Conservation (phyloP, 2,888 invertebrate genomes). For the Pocota personata region DNA sequence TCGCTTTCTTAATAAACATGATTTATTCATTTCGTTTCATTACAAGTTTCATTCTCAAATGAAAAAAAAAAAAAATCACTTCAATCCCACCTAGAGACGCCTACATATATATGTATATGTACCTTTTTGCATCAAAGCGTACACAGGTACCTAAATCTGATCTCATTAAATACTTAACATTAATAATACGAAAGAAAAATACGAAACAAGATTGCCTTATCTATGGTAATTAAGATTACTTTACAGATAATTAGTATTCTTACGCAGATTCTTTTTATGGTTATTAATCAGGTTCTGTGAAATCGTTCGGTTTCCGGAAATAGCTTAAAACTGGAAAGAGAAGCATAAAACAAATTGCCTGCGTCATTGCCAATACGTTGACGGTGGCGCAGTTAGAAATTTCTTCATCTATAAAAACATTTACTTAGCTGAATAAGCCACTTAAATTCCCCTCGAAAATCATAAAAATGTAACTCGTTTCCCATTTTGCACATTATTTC, state of each 20-base stretch:
- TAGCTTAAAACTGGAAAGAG: not conserved
- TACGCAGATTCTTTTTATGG: not conserved
- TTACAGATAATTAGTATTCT: slow-evolving; percentile 6
- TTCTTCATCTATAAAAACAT: not conserved
- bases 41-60: not conserved
- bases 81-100: not conserved
- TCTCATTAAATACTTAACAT: not conserved
- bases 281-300: not conserved
- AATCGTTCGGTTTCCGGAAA: slow-evolving; percentile 2
- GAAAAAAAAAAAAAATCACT: not conserved
- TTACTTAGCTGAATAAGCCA: not conserved
- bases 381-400: not conserved
- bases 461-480: slow-evolving; percentile 8
- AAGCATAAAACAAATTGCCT: not conserved
- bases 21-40: not conserved
- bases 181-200: not conserved
- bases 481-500: not conserved
- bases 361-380: not conserved
- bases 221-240: slow-evolving; percentile 5
- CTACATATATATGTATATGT: too few relatives aligned
- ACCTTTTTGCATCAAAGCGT: not conserved
- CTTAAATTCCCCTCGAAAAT: slow-evolving; percentile 3
- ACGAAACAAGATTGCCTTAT: not conserved
- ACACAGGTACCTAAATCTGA: not conserved
- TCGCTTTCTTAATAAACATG: not conserved